A percentile compares a stretch with the other conserved stretches of the same genome.
Conservation (phyloP, 2,888 invertebrate species). For the Metallyticus violacea region DNA sequence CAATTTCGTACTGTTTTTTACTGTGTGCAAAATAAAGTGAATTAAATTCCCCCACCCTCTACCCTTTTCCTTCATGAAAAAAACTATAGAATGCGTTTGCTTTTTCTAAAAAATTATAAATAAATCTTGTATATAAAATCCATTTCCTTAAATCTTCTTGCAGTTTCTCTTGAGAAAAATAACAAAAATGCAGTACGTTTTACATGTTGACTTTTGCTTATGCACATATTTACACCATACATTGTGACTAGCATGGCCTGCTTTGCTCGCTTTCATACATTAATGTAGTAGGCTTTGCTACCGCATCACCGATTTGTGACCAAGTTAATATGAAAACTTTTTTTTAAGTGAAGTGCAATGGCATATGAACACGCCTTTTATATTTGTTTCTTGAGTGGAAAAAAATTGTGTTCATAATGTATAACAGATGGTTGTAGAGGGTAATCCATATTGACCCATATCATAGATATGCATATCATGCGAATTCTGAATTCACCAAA, state of each 20-base stretch:
- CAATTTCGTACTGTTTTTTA: conserved; percentile 30
- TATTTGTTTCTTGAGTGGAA: background rate
- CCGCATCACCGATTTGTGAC: background rate
- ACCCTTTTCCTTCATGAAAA: background rate
- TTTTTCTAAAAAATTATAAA: conserved; percentile 7
- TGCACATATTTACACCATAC: conserved; percentile 15
- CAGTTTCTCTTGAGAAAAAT: background rate
- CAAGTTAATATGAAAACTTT: background rate
- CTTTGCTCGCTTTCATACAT: conserved; percentile 8
- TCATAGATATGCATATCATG: conserved; percentile 28
- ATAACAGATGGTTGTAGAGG: background rate
- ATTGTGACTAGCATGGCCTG: background rate
- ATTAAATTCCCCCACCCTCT: background rate
- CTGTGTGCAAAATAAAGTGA: conserved; percentile 23
- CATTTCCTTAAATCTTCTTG: background rate
- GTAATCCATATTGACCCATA: conserved; percentile 17
- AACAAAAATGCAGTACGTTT: background rate
- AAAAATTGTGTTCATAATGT: conserved; percentile 10
- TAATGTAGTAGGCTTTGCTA: background rate
- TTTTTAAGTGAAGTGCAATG: background rate
- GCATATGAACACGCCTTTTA: background rate
- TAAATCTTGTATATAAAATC: background rate
- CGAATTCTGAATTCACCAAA: background rate
- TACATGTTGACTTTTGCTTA: conserved; percentile 18
- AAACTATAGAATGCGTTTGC: background rate